Evolutionary conservation across 2,797 vertebrate species (phyloP), one percentile per base, ranked within the genome.

Genomic region (Leptatherina wallacei): DNA sequence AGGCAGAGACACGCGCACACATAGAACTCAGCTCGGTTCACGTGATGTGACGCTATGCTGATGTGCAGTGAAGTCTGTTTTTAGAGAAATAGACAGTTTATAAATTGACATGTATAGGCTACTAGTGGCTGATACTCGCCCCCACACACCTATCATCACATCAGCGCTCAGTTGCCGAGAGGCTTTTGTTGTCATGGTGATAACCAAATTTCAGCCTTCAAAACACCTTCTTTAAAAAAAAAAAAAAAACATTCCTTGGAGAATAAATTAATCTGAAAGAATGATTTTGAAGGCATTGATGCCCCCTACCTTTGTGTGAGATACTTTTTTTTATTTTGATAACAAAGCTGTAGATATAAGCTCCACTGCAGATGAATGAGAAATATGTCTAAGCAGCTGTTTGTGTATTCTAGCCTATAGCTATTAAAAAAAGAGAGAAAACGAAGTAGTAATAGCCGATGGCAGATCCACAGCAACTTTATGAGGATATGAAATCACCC

Each of bases 141-240:
- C 79, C 81, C 86, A 69, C 74, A 80, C 63, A 78, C 54, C 59
- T 55, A 78, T 80, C 81, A 77, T 65, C 64, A 64, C 77, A 82
- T 71, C 71, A 73, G 56, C 49, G 58, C 77, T 87, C 66, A 59
- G 73, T 73, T 71, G 69, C 80, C 0, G 22, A 69, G 72, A 83
- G 82, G 74, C 80, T 71, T 76, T 82, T 84, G 91, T 92, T 92
- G 90, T 90, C 90, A 92, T 92, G 85, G 91, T 8, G 66, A 92
- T 86, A 86, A 85, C 80, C 80, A 86, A 85, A 90, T 75, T 69
- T 69, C 58, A 73, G 85, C 83, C 75, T 78, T 88, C 58, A 61
- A n/a, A 59, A 51, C 40, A 27, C 24, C 24, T 27, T 27, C 32
- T 4, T 32, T 32, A 32, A 32, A 32, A 32, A 32, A 32, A 32